Evolutionary conservation across 2,888 invertebrate genomes (phyloP), one percentile per base, ranked within the genome.

Genomic region (Leptopilina drosophilae): DNA sequence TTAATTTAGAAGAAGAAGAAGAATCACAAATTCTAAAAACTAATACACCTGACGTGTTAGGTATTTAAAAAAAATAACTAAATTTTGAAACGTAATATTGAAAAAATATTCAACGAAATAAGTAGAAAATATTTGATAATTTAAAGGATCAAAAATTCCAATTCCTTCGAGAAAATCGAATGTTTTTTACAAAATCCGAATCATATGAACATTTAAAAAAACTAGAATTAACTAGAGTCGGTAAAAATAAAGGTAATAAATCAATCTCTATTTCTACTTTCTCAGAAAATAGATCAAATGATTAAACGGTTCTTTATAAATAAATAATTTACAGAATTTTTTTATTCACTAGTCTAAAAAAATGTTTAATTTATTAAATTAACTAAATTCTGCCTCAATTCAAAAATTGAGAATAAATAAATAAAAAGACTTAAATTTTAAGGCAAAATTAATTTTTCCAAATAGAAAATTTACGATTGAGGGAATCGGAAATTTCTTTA

Each of bases 401-500:
- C 4, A 33, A 33, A 33, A 20, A 20, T 20, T 20, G 1, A 20
- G 20, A 20, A 20, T 69, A 12, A 20, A 14, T 11, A 69, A 69
- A 69, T 12, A 14, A 26, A 69, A 26, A 20, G 6, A 49, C 46
- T 33, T 8, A 56, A 56, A 56, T n/a, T n/a, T n/a, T 15, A 33
- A 33, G 33, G 3, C 42, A 42, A 42, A 42, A 42, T 33, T 42
- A 42, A 42, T 7, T 42, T 62, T 62, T 20, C 20, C 9, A 7
- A 62, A 62, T 15, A 6, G 26, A 73, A 33, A 33, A 15, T 73
- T 53, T 73, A 9, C 53, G 33, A 12, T 56, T 14, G 33, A 56
- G 33, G 56, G 73, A 73, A 56, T 73, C 73, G n/a, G 73, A 73
- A 14, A 7, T n/a, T 14, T 73, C 73, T 33, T 73, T 73, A 56